Evolutionary conservation across 2,797 vertebrate genomes (phyloP), one percentile per base, ranked within the genome.

Genomic region (Setipinna tenuifilis): DNA sequence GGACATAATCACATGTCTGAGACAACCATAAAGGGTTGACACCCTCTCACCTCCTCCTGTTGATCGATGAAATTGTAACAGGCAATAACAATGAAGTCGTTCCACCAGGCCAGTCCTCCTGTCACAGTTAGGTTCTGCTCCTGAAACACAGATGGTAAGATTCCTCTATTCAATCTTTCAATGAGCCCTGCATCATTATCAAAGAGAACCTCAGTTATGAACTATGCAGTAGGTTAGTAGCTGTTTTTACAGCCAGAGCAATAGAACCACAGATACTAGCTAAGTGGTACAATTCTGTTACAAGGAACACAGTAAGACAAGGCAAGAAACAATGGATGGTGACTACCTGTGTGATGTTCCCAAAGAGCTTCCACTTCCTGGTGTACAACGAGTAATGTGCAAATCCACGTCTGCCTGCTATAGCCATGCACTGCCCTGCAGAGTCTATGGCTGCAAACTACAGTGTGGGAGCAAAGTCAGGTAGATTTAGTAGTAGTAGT

Each of bases 321-420:
- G 5, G 5, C 35, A 41, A 41, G 35, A 41, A 5, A 41, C 35
- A 41, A 41, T 2, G 35, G 5, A 41, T 41, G 35, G 35, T 5
- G 35, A 5, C 35, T 91, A 99, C 98, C 97, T 99, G 98, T 90
- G 98, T 99, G 92, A 99, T 96, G 88, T 99, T 99, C 90, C 98
- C 98, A 92, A 99, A 99, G 85, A 99, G 94, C 90, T 99, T 99
- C 98, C 98, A 99, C 94, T 99, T 99, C 93, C 99, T 97, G 89
- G 96, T 98, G 90, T 96, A 96, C 91, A 99, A 95, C 82, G 98
- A 99, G 93, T 99, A 99, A 94, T 99, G 98, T 95, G 97, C 98
- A 96, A 99, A 98, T 88, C 98, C 98, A 92, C 97, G 97, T 88
- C 97, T 97, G 88, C 98, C 98, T 85, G 97, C 98, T 82, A 99